Evolutionary conservation across 1,140 invertebrate species (phyloP), one percentile per base, ranked within the genome.

Genomic region (Cotesia chilonis): DNA sequence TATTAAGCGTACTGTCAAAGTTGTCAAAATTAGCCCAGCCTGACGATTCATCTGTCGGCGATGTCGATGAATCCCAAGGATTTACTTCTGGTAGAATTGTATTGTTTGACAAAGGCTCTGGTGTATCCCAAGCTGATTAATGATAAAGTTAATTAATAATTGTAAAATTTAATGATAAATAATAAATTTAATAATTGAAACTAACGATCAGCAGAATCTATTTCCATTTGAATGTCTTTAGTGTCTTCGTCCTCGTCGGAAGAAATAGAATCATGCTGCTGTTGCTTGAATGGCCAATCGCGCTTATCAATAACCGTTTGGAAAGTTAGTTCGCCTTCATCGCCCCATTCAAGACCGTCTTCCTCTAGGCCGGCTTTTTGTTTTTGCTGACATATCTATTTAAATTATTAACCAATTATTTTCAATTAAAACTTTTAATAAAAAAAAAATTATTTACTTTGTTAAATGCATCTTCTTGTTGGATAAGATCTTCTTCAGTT

Each of bases 381-480:
- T 63, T 82, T 83, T 70, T 82, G 78, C 41, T 82, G 77, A 59
- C 80, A 83, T 64, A 83, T 77, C 81, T 82, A 20, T 17, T 54
- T 41, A 52, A 69, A 66, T 65, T 68, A 38, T 63, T n/a, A 20
- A 28, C 38, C 47, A 14, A 35, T 67, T 4, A 60, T 59, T 20
- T 47, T 9, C n/a, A n/a, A 61, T 10, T 60, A n/a, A 60, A 47
- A 17, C 7, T 28, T 28, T 20, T 14, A 52, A 52, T 66, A n/a
- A 17, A n/a, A 38, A 1, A 36, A 67, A 65, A 28, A 28, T 28
- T 70, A 71, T 86, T 88, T 67, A 88, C 87, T 80, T 89, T 88
- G 76, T 90, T 88, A 83, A 91, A 91, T 79, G 90, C 80, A 68
- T 90, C 87, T 73, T 88, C 84, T 75, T 82, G 86, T 55, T 88